phyloP scores from a whole-genome alignment of 2,888 invertebrate species.

The Hylaea fasciaria region DNA sequence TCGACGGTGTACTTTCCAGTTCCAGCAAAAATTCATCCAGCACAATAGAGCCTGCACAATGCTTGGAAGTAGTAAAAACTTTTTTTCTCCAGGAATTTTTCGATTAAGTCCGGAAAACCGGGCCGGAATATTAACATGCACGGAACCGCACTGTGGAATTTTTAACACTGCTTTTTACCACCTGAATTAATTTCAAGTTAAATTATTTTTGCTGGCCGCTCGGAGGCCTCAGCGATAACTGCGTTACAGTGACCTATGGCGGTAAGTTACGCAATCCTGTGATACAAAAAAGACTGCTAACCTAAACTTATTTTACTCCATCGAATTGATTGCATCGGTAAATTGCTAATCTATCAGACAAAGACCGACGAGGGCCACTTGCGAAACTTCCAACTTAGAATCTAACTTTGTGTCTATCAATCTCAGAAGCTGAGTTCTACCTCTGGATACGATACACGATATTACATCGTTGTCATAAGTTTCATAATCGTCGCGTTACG shows the following conservation, averaged over 20 bases:
- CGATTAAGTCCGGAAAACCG: conserved; percentile 38
- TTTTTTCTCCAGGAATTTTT: conserved; percentile 42
- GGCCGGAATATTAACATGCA: conserved; percentile 31
- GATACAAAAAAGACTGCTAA: conserved; percentile 46
- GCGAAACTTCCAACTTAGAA: conserved; percentile 27
- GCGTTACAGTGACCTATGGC: conserved; percentile 49
- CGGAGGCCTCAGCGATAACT: conserved; percentile 50
- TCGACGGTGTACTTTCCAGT: conserved; percentile 52
- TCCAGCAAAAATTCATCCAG: conserved; percentile 30
- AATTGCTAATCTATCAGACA: conserved; percentile 39
- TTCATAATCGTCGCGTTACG: too few relatives aligned
- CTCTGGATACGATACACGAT: neutral
- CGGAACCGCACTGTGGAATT: conserved; percentile 45
- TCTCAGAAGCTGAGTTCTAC: neutral
- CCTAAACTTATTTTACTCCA: conserved; percentile 50
- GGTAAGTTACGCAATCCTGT: conserved; percentile 52
- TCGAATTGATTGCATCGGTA: conserved; percentile 57
- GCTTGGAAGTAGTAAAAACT: conserved; percentile 64
- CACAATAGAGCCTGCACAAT: conserved; percentile 62
- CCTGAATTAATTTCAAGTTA: conserved; percentile 18
- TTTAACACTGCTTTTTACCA: conserved; percentile 27
- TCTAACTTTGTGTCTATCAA: conserved; percentile 1
- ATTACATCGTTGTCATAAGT: too few relatives aligned
- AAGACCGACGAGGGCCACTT: conserved; percentile 10
- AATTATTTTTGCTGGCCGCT: conserved; percentile 33